Conservation (phyloP, 1,140 invertebrate species). For the Sycophaga agraensis region DNA sequence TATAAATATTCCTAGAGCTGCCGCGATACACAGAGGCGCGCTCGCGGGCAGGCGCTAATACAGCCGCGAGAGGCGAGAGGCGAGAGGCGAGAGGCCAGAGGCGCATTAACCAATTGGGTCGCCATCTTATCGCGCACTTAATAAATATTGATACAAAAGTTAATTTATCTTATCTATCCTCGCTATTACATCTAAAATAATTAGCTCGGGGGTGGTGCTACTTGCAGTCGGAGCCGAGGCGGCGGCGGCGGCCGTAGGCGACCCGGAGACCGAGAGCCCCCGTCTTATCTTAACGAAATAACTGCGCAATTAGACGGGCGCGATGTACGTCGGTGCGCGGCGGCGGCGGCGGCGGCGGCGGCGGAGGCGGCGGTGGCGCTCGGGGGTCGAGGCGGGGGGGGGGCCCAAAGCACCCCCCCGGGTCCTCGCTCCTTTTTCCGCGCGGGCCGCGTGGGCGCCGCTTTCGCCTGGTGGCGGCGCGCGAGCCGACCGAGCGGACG, state of each 20-base stretch:
- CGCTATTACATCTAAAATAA: slow-evolving; percentile 44
- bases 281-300: slow-evolving; percentile 46
- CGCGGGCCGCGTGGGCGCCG: background rate
- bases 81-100: slow-evolving; percentile 22
- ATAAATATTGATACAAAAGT: slow-evolving; percentile 53
- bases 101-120: slow-evolving; percentile 45
- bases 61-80: no score
- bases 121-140: slow-evolving; percentile 53
- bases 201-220: slow-evolving; percentile 34
- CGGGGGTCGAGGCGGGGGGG: no score
- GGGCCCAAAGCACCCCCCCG: no score
- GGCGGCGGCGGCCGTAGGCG: background rate
- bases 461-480: no score
- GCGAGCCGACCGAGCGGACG: no score
- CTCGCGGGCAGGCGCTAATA: no score
- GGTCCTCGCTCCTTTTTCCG: no score
- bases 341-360: background rate
- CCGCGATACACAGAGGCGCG: no score
- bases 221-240: no score
- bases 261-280: slow-evolving; percentile 23
- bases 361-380: background rate
- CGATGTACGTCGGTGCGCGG: background rate
- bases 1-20: slow-evolving; percentile 44
- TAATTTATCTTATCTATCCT: slow-evolving; percentile 42
- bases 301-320: slow-evolving; percentile 41